Evolutionary conservation across 2,113 vertebrate species (phyloP), one percentile per base, ranked within the genome.

Genomic region (Scortum barcoo): DNA sequence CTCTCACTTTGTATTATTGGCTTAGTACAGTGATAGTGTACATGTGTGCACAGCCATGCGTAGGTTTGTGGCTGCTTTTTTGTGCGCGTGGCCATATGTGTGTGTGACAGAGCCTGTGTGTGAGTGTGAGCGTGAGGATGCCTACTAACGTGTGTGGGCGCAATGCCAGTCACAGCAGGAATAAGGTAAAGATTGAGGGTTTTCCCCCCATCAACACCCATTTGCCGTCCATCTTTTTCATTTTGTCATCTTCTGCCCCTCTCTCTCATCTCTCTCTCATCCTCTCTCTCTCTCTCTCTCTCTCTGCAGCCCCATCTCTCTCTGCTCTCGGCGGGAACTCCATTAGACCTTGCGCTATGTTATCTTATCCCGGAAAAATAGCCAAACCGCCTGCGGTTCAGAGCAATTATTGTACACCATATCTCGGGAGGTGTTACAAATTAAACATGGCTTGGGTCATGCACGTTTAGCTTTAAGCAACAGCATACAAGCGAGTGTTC

Each of bases 1-100:
- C 71, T 78, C 83, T 92, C 90, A 92, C 88, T 92, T 86, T 89
- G 68, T 76, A 13, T 88, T 92, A 90, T 91, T 93, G 85, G 84
- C 72, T 72, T 62, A 69, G 89, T 38, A 60, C 46, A 48, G 5
- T 63, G 4, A 51, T 36, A 62, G 84, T 54, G 80, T 20, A 28
- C 38, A 44, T 36, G 65, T 63, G 70, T 24, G 38, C 50, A 73
- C 70, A 46, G 33, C 33, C 68, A 71, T 70, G 58, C 13, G 13
- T 46, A 60, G 12, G 22, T 38, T 2, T 51, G 19, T 82, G 48
- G 36, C 40, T 22, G 3, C 28, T 42, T 60, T 42, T 60, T 22
- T 14, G 42, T 46, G 65, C 66, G 38, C 2, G 9, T 26, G 63
- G 58, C 57, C 28, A 17, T 68, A 53, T n/a, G 72, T 44, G 75